A percentile compares a stretch with the other conserved stretches of the same genome.
Conservation (phyloP, 2,113 vertebrate species). For the Bubo blakistoni region DNA sequence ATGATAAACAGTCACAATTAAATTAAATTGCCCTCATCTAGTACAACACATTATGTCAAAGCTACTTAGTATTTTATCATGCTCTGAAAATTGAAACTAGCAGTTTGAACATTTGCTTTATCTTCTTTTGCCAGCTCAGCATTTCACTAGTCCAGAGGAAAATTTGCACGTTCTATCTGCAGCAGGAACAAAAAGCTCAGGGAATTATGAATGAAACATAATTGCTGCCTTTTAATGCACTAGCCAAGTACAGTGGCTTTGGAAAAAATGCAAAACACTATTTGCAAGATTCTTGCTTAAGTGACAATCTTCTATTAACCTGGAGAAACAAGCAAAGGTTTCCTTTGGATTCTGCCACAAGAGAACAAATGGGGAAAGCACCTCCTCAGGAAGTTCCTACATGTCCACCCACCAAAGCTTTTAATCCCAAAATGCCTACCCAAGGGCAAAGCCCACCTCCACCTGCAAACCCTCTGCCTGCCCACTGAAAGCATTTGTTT, state of each 20-base stretch:
- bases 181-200: not conserved
- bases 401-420: not conserved
- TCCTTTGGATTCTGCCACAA: not conserved
- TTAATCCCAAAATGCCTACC: not conserved
- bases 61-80: not conserved
- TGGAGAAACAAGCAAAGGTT: not conserved
- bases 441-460: not conserved
- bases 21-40: not conserved
- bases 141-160: not conserved
- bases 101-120: not conserved
- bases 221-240: not conserved
- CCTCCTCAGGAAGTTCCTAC: not conserved
- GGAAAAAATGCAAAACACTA: not conserved
- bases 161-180: not conserved
- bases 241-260: not conserved
- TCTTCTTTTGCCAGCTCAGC: not conserved
- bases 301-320: not conserved
- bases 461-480: not conserved
- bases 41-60: not conserved
- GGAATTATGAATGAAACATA: not conserved
- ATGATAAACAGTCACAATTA: not conserved
- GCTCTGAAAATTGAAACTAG: not conserved
- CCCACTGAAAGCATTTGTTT: not conserved
- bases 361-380: not conserved
- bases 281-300: not conserved